Conservation (phyloP, 2,797 vertebrate genomes). For the Knipowitschia caucasica region DNA sequence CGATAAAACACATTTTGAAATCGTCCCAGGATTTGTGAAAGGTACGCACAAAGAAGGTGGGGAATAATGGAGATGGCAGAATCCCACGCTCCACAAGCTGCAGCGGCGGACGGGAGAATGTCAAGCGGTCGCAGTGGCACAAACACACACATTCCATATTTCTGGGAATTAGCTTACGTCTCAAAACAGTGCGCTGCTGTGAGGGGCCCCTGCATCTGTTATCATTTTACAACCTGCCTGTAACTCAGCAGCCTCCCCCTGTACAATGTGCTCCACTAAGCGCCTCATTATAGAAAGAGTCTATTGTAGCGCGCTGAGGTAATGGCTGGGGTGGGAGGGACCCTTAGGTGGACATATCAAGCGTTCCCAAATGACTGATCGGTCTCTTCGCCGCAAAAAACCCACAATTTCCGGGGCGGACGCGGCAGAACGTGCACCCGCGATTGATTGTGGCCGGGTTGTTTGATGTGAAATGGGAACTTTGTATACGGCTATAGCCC, state of each 20-base stretch:
- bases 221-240: conserved; percentile 65
- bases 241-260: conserved; percentile 47
- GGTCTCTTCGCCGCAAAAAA: conserved; percentile 15
- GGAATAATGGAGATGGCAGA: not conserved
- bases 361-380: conserved; percentile 27
- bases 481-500: not conserved
- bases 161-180: conserved; percentile 34
- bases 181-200: conserved; percentile 41
- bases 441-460: not conserved
- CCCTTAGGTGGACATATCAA: conserved; percentile 33
- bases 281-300: conserved; percentile 54
- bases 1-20: conserved; percentile 6
- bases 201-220: conserved; percentile 56
- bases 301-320: conserved; percentile 43
- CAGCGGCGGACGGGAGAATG: not conserved
- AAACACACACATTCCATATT: conserved; percentile 31
- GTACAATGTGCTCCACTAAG: conserved; percentile 53
- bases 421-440: not conserved
- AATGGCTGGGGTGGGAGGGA: conserved; percentile 34
- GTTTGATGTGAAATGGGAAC: conserved; percentile 7
- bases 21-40: not conserved
- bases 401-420: conserved; percentile 1
- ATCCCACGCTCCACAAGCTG: conserved; percentile 2
- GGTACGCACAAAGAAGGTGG: conserved; percentile 3
- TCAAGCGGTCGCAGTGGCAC: not conserved